Evolutionary conservation across 2,888 invertebrate species (phyloP).

Genomic region (Rosalia funebris): DNA sequence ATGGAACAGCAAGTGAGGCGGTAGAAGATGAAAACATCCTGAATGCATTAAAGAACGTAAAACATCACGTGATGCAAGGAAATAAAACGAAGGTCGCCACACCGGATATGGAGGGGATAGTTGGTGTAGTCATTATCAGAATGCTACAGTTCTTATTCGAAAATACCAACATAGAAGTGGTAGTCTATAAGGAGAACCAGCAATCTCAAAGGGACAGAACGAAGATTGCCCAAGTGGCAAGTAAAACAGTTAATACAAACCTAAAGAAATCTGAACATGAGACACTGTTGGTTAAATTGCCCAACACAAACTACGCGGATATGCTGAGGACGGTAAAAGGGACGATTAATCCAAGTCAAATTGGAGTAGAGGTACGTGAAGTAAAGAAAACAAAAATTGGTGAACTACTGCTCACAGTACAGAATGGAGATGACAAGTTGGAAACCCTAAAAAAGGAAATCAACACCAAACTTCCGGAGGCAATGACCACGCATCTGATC

Average conservation of each 20-base stretch:
- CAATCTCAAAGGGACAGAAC: neutral
- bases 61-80: neutral
- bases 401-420: too few species aligned
- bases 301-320: slow-evolving; percentile 30
- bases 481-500: too few species aligned
- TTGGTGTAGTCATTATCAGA: neutral
- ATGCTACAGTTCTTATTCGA: too few species aligned
- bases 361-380: neutral
- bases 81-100: neutral
- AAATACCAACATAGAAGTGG: too few species aligned
- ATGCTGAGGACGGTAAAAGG: slow-evolving; percentile 30
- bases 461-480: too few species aligned
- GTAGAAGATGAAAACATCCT: neutral
- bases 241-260: slow-evolving; percentile 1
- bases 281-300: slow-evolving; percentile 21
- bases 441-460: too few species aligned
- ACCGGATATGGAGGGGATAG: neutral
- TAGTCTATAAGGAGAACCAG: too few species aligned
- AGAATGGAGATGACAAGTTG: too few species aligned
- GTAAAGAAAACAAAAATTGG: slow-evolving; percentile 1
- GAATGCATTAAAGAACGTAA: neutral
- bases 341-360: neutral
- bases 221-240: neutral
- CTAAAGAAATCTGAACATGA: slow-evolving; percentile 31
- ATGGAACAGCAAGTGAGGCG: neutral